Conservation (phyloP, 2,113 vertebrate genomes). For the Euleptes europaea region DNA sequence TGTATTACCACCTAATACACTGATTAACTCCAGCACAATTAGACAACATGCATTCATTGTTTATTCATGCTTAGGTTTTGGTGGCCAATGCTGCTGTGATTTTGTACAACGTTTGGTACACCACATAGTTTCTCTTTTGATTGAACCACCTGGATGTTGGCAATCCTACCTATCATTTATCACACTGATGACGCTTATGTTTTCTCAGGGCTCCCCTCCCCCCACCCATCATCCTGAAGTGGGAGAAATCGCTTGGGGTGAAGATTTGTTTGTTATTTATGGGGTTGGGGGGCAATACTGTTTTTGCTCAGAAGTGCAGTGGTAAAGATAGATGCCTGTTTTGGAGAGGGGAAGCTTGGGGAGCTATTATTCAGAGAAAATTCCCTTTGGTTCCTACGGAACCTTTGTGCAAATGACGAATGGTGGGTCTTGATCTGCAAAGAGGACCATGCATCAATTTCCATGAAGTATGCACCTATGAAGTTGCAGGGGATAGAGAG, state of each 20-base stretch:
- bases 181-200: slow-evolving; percentile 2
- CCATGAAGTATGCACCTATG: background rate
- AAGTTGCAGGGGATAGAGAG: background rate
- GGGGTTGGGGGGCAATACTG: background rate
- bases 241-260: background rate
- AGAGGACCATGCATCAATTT: background rate
- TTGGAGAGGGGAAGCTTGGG: background rate
- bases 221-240: background rate
- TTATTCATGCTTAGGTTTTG: no score
- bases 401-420: background rate
- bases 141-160: no score
- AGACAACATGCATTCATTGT: no score
- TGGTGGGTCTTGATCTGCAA: background rate
- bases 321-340: background rate
- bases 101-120: no score
- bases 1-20: no score
- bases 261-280: background rate
- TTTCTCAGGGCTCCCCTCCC: background rate
- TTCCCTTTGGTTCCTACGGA: background rate
- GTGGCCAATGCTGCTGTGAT: no score
- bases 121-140: no score
- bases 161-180: slow-evolving; percentile 24
- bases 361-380: background rate
- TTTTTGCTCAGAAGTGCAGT: background rate
- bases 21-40: no score